A percentile compares a stretch with the other conserved stretches of the same genome.
phyloP scores from a whole-genome alignment of 2,113 vertebrate genomes.

The Rostratula benghalensis region DNA sequence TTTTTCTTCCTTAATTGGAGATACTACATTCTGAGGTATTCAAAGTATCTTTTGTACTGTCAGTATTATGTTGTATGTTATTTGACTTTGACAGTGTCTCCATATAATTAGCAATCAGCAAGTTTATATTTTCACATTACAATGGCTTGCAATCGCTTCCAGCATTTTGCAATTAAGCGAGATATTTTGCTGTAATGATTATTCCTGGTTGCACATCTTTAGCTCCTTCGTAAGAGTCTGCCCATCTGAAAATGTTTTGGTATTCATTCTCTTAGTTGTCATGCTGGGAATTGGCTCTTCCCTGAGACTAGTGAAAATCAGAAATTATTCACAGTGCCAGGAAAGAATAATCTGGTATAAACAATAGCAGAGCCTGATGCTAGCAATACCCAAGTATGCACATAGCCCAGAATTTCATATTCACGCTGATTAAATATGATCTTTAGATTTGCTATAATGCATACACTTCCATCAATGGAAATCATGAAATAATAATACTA shows the following conservation, averaged over 20 bases:
- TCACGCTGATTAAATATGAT: not conserved
- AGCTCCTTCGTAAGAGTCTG: not conserved
- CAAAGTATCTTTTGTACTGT: constrained; percentile 2
- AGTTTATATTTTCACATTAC: constrained; percentile 37
- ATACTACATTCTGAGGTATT: not conserved
- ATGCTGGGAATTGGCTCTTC: not conserved
- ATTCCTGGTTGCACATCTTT: not conserved
- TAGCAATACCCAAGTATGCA: not conserved
- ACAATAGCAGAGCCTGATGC: not conserved
- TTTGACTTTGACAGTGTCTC: constrained; percentile 31
- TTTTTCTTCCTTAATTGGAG: constrained; percentile 40
- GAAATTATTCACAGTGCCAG: not conserved
- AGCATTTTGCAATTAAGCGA: constrained; percentile 6
- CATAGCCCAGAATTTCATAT: not conserved
- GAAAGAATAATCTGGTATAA: not conserved
- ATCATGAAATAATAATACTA: not conserved
- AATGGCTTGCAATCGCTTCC: constrained; percentile 15
- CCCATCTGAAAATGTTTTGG: not conserved
- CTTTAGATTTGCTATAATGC: not conserved
- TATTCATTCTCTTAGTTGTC: not conserved
- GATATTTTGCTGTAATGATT: constrained; percentile 6
- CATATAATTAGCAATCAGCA: constrained; percentile 28
- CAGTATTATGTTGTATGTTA: not conserved
- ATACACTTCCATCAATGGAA: not conserved
- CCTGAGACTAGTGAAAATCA: not conserved